These are phyloP conservation scores for Eurosta solidaginis DNA, from an alignment of 1,140 invertebrate genomes.

Conservation along the genomic window DNA sequence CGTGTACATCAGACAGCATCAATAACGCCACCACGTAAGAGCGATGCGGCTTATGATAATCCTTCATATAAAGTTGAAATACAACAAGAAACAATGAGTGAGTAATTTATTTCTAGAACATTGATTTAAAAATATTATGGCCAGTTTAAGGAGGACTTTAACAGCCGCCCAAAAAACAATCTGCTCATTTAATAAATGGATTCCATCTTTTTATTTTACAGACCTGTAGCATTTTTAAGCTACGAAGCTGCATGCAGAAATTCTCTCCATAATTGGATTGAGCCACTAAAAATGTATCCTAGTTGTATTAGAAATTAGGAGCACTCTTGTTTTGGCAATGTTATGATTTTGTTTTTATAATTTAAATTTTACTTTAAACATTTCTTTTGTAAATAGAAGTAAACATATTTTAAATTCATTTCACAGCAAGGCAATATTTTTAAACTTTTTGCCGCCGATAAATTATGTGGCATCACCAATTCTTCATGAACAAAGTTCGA, in stretches of 20 bases:
- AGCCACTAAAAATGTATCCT: slow-evolving; percentile 26
- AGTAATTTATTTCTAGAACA: slow-evolving; percentile 31
- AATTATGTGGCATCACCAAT: neutral
- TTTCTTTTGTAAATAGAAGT: slow-evolving; percentile 29
- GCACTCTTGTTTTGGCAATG: neutral
- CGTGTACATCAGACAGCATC: slow-evolving; percentile 71
- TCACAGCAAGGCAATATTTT: neutral
- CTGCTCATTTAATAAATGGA: neutral
- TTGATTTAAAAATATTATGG: too few relatives aligned
- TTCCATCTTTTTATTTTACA: slow-evolving; percentile 33
- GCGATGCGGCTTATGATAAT: slow-evolving; percentile 81
- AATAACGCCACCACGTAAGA: slow-evolving; percentile 66
- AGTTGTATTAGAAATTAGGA: slow-evolving; percentile 35
- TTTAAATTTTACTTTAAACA: slow-evolving; percentile 1
- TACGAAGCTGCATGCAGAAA: neutral
- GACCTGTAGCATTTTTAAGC: slow-evolving; percentile 52
- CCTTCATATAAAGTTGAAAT: slow-evolving; percentile 92
- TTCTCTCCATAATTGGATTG: neutral
- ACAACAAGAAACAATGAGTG: slow-evolving; percentile 89
- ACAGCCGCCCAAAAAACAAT: neutral
- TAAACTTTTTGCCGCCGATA: neutral
- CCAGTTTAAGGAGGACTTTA: too few relatives aligned
- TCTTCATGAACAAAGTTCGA: too few relatives aligned
- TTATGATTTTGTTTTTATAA: too few relatives aligned
- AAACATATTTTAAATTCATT: neutral